phyloP scores from a whole-genome alignment of 2,797 vertebrate genomes.

The Pangasius krempfi region DNA sequence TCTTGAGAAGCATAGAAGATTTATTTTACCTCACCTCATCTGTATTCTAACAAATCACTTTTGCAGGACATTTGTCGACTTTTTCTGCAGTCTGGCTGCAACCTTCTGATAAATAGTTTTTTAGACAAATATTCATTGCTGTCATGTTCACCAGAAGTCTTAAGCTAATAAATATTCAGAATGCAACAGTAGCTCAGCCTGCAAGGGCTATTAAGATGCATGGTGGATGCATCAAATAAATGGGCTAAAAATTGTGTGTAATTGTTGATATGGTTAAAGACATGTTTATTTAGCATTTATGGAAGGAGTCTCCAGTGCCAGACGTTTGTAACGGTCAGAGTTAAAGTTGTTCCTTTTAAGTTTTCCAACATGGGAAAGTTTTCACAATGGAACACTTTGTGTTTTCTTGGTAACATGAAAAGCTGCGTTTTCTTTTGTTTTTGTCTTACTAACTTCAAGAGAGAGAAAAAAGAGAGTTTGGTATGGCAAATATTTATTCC shows the following conservation, averaged over 20 bases:
- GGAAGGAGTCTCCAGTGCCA: background rate
- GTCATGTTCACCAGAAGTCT: background rate
- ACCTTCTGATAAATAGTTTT: background rate
- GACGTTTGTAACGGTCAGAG: background rate
- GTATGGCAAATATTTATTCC: background rate
- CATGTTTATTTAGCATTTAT: background rate
- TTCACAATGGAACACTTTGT: background rate
- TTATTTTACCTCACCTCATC: background rate
- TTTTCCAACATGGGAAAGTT: background rate
- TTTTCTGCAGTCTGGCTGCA: background rate
- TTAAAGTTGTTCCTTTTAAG: background rate
- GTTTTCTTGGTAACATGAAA: background rate
- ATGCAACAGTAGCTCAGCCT: background rate
- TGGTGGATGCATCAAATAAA: background rate
- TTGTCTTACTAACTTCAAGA: background rate
- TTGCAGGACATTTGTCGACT: background rate
- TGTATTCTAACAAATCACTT: background rate
- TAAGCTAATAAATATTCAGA: constrained; percentile 7
- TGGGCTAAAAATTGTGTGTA: too few species aligned
- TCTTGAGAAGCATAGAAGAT: background rate
- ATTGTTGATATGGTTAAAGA: background rate
- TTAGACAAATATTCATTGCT: background rate
- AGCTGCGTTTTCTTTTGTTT: background rate
- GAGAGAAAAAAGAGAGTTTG: background rate
- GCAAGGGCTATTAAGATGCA: too few species aligned